These are phyloP conservation scores for Pangasianodon gigas DNA, from an alignment of 2,113 vertebrate species.

Conservation along the genomic window DNA sequence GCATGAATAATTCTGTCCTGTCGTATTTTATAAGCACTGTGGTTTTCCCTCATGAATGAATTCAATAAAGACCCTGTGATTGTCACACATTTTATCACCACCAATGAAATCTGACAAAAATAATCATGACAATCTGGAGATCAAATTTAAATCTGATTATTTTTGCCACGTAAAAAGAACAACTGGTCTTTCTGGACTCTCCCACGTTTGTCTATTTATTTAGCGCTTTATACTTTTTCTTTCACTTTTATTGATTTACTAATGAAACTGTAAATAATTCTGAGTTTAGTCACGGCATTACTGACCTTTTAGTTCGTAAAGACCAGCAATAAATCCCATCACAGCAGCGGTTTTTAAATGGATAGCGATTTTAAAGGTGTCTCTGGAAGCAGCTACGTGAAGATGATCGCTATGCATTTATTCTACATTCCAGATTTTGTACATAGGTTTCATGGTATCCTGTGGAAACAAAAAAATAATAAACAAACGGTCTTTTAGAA, in stretches of 20 bases:
- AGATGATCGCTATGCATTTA: slow-evolving; percentile 84
- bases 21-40: slow-evolving; percentile 30
- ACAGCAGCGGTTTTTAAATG: slow-evolving; percentile 77
- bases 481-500: slow-evolving; percentile 88
- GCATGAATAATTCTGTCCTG: background rate
- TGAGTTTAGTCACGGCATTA: slow-evolving; percentile 72
- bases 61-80: slow-evolving; percentile 36
- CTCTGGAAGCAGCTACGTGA: slow-evolving; percentile 73
- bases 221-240: slow-evolving; percentile 66
- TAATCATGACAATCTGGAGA: slow-evolving; percentile 66
- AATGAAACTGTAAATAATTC: slow-evolving; percentile 82
- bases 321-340: slow-evolving; percentile 87
- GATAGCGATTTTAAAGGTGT: slow-evolving; percentile 75
- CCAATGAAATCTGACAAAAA: slow-evolving; percentile 43
- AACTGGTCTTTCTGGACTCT: slow-evolving; percentile 60
- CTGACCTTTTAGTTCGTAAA: slow-evolving; percentile 75
- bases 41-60: slow-evolving; percentile 36
- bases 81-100: slow-evolving; percentile 59
- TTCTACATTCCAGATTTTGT: slow-evolving; percentile 95
- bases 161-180: slow-evolving; percentile 57
- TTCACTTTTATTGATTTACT: slow-evolving; percentile 74
- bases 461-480: slow-evolving; percentile 88
- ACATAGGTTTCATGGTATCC: slow-evolving; percentile 90
- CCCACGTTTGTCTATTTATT: slow-evolving; percentile 82
- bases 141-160: slow-evolving; percentile 48